Base-by-base conservation (phyloP, 2,797 vertebrate species). In the Amblyraja radiata region DNA sequence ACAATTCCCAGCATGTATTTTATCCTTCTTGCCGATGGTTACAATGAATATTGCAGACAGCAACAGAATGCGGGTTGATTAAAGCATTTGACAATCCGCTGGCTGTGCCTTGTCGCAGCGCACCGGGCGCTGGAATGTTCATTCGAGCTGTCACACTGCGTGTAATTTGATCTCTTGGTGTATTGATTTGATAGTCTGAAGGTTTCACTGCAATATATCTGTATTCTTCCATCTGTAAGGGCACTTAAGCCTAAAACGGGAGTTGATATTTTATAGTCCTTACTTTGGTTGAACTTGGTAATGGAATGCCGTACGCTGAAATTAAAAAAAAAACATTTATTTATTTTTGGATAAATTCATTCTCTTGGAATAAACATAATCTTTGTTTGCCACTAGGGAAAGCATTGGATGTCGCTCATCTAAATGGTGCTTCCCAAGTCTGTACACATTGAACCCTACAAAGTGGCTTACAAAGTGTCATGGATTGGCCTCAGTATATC, bases 131-230 rank as follows among this genome's bases (percentile, higher is more conserved):
- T 76, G 90, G 90, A 28, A 58, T 54, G 65, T 58, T 76, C 71
- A 92, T 28, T 16, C 68, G 14, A 6, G 46, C 71, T 76, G 65
- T 92, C 90, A 92, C 90, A 92, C 25, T n/a, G 21, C 39, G n/a
- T 76, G 90, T 7, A 68, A 88, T 88, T 88, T 68, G 84, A 88
- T 88, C 61, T 36, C 84, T 68, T 88, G 84, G n/a, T 68, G 68
- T 88, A 88, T 88, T 88, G 84, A 88, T 88, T 88, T 88, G 84
- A 88, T 65, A 68, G 84, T 88, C 63, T 88, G 84, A 88, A 36
- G 84, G n/a, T 68, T 88, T 68, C 63, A 88, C 84, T 36, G n/a
- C 63, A 88, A 88, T 21, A 88, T 63, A 36, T 68, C 83, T 32
- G 83, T 54, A 54, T 65, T 32, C 58, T 86, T 32, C 83, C 61